A percentile compares a stretch with the other conserved stretches of the same genome.
Evolutionary conservation across 2,113 vertebrate genomes (phyloP).

Genomic region (Drymodes brunneopygia): DNA sequence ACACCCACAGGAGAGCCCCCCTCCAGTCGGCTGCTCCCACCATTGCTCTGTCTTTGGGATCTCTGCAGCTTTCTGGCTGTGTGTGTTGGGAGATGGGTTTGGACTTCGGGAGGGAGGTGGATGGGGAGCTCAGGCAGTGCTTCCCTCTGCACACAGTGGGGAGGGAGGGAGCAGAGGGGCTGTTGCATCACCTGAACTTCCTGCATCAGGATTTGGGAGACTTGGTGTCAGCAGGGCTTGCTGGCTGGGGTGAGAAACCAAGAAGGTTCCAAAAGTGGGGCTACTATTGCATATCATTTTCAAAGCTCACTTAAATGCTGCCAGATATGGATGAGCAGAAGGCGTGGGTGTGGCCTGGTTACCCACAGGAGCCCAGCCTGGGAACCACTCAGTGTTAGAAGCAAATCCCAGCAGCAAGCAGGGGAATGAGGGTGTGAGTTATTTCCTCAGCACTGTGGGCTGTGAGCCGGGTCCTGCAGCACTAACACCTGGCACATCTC

Average conservation of each 20-base stretch:
- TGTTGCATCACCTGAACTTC: accelerated
- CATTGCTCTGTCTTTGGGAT: neutral
- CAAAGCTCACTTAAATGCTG: neutral
- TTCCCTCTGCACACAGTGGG: neutral
- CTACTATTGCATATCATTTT: neutral
- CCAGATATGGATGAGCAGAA: neutral
- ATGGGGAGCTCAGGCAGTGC: neutral
- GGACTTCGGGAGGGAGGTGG: neutral
- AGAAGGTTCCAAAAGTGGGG: neutral
- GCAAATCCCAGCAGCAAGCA: accelerated
- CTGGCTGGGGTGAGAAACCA: neutral
- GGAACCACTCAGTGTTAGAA: neutral
- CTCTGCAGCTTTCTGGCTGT: neutral
- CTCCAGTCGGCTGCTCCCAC: neutral
- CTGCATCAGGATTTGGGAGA: neutral
- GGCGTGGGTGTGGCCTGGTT: neutral
- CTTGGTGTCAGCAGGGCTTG: neutral
- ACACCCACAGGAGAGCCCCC: neutral
- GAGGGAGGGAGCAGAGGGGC: neutral
- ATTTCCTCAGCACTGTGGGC: neutral
- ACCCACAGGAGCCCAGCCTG: neutral
- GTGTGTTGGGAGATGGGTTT: neutral
- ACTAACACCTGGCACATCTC: accelerated
- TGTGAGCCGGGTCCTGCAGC: neutral
- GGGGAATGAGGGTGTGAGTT: neutral